Evolutionary conservation across 2,797 vertebrate species (phyloP).

Genomic region (Hemitrygon akajei): DNA sequence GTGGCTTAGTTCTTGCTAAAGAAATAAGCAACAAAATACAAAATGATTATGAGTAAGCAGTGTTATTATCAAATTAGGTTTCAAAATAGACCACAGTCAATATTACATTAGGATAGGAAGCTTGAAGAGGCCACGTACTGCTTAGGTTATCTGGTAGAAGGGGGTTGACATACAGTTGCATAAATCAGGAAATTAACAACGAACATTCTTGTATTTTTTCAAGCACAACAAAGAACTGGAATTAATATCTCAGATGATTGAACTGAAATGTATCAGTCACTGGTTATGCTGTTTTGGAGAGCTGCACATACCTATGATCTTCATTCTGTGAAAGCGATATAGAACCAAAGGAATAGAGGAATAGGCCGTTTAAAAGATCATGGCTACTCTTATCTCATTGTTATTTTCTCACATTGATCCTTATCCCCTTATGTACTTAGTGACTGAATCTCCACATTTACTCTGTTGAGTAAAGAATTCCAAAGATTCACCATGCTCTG

Average conservation of each 20-base stretch:
- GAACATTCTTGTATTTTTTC: not conserved
- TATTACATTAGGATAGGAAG: not conserved
- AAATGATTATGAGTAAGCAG: not conserved
- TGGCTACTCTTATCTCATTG: too few relatives aligned
- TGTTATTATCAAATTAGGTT: not conserved
- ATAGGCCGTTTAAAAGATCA: too few relatives aligned
- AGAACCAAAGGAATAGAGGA: not conserved
- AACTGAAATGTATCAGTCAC: not conserved
- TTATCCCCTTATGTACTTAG: too few relatives aligned
- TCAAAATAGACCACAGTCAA: not conserved
- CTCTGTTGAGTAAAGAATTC: too few relatives aligned
- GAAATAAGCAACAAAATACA: not conserved
- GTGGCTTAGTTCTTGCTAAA: not conserved
- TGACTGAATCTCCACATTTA: too few relatives aligned
- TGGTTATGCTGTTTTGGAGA: not conserved
- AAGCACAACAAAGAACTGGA: not conserved
- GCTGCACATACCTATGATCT: not conserved
- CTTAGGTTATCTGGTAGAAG: not conserved
- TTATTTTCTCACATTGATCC: too few relatives aligned
- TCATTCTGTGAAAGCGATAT: not conserved
- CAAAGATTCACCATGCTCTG: too few relatives aligned
- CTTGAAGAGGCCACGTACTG: not conserved
- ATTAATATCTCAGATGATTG: not conserved
- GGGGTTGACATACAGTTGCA: not conserved
- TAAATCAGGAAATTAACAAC: not conserved